Conservation (phyloP, 2,888 invertebrate species). For the Drosophila kanekoi region DNA sequence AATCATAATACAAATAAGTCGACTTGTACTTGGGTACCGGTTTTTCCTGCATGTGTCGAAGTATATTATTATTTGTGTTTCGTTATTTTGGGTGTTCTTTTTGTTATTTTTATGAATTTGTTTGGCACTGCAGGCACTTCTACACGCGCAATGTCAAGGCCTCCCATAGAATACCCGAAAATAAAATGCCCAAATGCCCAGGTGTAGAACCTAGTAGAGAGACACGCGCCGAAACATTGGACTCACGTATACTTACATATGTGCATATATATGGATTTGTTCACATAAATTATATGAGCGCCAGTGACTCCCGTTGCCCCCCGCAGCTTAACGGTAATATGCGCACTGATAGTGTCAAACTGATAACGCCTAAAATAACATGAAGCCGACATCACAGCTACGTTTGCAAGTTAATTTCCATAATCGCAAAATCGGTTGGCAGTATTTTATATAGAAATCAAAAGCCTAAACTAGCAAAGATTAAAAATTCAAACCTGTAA, state of each 20-base stretch:
- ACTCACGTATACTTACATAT: neutral
- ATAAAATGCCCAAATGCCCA: conserved; percentile 10
- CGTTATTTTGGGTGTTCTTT: conserved; percentile 3
- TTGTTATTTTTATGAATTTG: conserved; percentile 18
- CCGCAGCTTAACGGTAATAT: conserved; percentile 1
- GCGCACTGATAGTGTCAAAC: conserved; percentile 5
- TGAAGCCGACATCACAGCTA: neutral
- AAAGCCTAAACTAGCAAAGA: neutral
- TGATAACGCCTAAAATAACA: neutral
- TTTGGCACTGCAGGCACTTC: conserved; percentile 30
- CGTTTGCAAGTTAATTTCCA: neutral
- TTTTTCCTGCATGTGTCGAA: conserved; percentile 30
- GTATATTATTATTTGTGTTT: conserved; percentile 17
- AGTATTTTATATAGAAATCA: neutral
- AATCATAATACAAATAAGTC: conserved; percentile 27
- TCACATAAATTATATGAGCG: conserved; percentile 17
- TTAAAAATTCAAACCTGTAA: neutral
- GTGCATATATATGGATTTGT: neutral
- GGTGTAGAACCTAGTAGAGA: conserved; percentile 14
- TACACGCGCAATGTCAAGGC: conserved; percentile 52
- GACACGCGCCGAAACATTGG: conserved; percentile 38
- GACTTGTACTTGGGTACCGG: conserved; percentile 35
- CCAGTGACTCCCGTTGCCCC: neutral
- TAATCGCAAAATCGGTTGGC: neutral
- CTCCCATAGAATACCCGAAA: conserved; percentile 16